Evolutionary conservation across 2,113 vertebrate genomes (phyloP).

Genomic region (Macquaria australasica): DNA sequence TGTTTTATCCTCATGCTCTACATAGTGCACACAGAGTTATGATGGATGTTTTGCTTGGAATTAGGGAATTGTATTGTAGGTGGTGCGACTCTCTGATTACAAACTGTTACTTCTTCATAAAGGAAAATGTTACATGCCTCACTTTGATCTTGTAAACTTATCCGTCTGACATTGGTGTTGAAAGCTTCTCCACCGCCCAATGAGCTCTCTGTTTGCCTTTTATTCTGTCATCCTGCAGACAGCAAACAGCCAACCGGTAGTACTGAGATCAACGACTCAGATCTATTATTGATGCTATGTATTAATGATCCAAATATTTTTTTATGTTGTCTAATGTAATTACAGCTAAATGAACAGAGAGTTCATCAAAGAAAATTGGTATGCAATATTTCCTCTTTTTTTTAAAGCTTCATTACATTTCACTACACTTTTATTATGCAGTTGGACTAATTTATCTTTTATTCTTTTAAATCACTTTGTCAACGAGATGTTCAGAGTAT

Average conservation of each 20-base stretch:
- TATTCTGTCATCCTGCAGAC: constrained; percentile 42
- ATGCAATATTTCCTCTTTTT: constrained; percentile 56
- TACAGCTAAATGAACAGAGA: constrained; percentile 54
- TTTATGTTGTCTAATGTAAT: constrained; percentile 65
- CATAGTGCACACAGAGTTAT: constrained; percentile 28
- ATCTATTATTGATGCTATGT: constrained; percentile 75
- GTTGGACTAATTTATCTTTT: constrained; percentile 51
- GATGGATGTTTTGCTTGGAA: constrained; percentile 52
- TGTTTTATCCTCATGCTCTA: constrained; percentile 50
- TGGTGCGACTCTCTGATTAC: constrained; percentile 55
- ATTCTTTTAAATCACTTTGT: constrained; percentile 60
- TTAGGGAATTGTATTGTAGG: constrained; percentile 22
- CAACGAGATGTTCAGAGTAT: constrained; percentile 30
- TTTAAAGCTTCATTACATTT: constrained; percentile 44
- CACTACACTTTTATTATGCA: constrained; percentile 60
- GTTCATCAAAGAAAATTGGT: constrained; percentile 65
- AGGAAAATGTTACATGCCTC: constrained; percentile 42
- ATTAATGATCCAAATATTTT: constrained; percentile 68
- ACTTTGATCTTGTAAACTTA: constrained; percentile 72
- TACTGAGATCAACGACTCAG: constrained; percentile 58
- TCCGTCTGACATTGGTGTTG: constrained; percentile 54
- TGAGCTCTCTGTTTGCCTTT: constrained; percentile 45
- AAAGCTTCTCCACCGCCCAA: constrained; percentile 44
- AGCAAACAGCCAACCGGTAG: constrained; percentile 47
- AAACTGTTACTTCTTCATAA: constrained; percentile 58